Percentiles rank a stretch among this genome's conserved stretches.
Conservation (phyloP, 2,797 vertebrate genomes). For the Spinibarbus caldwelli region DNA sequence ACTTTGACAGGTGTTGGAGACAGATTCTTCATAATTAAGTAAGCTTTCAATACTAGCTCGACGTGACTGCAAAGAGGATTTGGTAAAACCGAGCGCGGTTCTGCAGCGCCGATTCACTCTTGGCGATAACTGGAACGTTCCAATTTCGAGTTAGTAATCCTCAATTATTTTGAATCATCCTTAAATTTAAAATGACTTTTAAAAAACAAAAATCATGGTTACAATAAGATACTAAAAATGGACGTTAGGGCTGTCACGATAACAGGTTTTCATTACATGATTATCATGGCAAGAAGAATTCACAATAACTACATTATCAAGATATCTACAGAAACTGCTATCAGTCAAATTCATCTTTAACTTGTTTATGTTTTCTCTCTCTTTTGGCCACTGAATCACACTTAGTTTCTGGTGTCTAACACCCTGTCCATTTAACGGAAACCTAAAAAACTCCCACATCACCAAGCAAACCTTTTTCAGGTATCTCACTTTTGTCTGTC, state of each 20-base stretch:
- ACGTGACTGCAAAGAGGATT: constrained; percentile 57
- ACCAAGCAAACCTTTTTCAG: neutral
- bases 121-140: neutral
- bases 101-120: neutral
- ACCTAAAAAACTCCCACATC: neutral
- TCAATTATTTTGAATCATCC: neutral
- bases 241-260: neutral
- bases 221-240: neutral
- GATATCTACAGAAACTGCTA: neutral
- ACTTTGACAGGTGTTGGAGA: constrained; percentile 63
- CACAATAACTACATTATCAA: neutral
- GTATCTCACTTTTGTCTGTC: neutral
- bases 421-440: no score
- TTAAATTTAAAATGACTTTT: no score
- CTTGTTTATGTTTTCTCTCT: neutral
- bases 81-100: constrained; percentile 37
- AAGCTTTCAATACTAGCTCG: constrained; percentile 53
- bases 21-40: constrained; percentile 65
- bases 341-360: neutral
- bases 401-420: neutral
- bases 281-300: neutral
- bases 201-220: neutral
- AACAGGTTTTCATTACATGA: neutral
- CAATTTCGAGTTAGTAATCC: neutral
- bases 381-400: neutral